Base-by-base conservation (phyloP, 2,888 invertebrate species). In the Caenorhabditis sp. region DNA sequence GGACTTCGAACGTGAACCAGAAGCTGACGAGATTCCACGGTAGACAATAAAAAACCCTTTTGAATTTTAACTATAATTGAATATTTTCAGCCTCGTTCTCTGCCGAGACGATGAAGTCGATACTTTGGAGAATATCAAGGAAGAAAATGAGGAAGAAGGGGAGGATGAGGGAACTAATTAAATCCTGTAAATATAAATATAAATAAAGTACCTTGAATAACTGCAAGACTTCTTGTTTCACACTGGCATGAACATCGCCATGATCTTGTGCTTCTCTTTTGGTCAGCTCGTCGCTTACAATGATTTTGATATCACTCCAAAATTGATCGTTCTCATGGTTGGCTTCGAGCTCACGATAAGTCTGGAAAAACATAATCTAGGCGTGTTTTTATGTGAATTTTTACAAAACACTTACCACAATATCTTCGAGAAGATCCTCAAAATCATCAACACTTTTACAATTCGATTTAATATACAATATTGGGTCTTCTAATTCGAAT, bases 401-500 rank as follows among this genome's bases (percentile, higher is more conserved):
- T 27, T 14, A 3, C 14, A 49, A 8, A 36, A 12, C 31, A 59
- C 52, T 21, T 4, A 90, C 90, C 89, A 95, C 94, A 67, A 99
- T 97, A 88, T 99, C 99, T 83, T 94, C 97, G 0, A 96, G 91
- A 20, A 99, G 90, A 90, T 99, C 99, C 88, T 99, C 97, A 25
- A 97, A 90, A 89, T 99, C 97, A 80, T 93, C 92, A 7, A 93
- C 91, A 20, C 93, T 93, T 66, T 57, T 38, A 31, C 69, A 68
- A n/a, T 97, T 90, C 0, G 97, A 89, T 87, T 95, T 94, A 0
- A 99, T 91, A 88, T 95, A 95, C 0, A 94, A 93, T 88, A 97
- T 95, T 0, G 99, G 97, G 88, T 99, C 97, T 88, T 96, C 95
- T 94, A 99, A 95, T 90, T 97, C 97, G 26, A 97, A 93, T 0